Evolutionary conservation across 2,797 vertebrate genomes (phyloP).

Genomic region (Dromococcyx pavoninus): DNA sequence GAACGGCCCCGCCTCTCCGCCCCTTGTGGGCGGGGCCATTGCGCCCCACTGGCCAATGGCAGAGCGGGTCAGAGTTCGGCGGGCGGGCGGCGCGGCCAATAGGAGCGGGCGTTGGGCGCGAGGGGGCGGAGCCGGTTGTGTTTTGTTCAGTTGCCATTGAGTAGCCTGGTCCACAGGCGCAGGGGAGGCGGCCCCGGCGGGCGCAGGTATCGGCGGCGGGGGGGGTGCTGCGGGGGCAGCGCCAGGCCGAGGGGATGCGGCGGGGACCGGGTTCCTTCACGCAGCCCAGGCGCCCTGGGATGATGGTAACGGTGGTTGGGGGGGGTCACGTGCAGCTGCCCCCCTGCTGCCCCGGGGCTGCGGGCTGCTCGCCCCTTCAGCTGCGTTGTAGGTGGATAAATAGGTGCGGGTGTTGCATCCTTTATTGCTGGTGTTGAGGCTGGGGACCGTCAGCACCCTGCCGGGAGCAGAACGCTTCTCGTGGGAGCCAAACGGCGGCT

Average conservation of each 20-base stretch:
- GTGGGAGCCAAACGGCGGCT: background rate
- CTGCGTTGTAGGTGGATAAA: no score
- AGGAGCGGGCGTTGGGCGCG: background rate
- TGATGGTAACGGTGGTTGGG: no score
- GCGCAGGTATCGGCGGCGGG: background rate
- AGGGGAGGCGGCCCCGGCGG: constrained; percentile 18
- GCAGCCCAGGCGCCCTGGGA: no score
- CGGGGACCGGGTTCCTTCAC: background rate
- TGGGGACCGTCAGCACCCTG: no score
- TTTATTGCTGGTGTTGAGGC: no score
- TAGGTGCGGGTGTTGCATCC: no score
- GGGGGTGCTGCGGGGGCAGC: background rate
- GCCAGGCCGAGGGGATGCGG: background rate
- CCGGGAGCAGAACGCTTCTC: background rate
- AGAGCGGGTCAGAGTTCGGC: constrained; percentile 14
- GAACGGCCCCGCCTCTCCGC: background rate
- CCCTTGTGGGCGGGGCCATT: background rate
- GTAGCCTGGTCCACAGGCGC: background rate
- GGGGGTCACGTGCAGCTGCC: no score
- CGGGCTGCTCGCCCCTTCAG: no score
- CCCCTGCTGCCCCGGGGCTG: no score
- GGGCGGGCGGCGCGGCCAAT: background rate
- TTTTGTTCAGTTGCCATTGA: constrained; percentile 60
- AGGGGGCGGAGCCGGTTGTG: constrained; percentile 39
- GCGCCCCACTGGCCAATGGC: rapidly evolving